phyloP scores from a whole-genome alignment of 2,113 vertebrate species.

The Buteo buteo region DNA sequence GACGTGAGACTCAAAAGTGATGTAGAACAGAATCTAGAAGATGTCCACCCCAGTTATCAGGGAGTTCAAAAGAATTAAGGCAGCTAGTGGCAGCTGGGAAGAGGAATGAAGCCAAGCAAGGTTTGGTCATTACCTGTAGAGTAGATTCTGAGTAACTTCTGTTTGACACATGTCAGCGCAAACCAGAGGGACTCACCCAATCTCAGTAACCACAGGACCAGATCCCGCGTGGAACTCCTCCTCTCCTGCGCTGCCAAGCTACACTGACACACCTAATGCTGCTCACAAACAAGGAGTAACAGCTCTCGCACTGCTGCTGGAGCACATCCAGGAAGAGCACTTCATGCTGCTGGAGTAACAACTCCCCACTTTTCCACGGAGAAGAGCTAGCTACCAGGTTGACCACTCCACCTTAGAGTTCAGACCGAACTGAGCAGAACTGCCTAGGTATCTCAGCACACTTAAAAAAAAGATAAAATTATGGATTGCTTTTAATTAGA shows the following conservation, averaged over 20 bases:
- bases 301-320: neutral
- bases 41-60: neutral
- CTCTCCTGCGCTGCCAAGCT: neutral
- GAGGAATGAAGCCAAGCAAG: neutral
- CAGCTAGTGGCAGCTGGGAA: neutral
- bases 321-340: neutral
- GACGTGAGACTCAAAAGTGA: neutral
- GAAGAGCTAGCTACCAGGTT: neutral
- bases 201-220: neutral
- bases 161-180: neutral
- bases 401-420: neutral
- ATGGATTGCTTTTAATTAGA: neutral
- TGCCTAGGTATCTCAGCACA: neutral
- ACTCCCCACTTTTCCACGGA: neutral
- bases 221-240: rapidly evolving
- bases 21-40: neutral
- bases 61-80: neutral
- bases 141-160: neutral
- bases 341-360: neutral
- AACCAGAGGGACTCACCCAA: neutral
- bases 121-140: neutral
- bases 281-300: rapidly evolving
- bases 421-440: neutral
- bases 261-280: rapidly evolving
- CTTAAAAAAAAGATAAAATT: neutral